Base-by-base conservation (phyloP, 2,797 vertebrate species). In the Bufotes viridis region DNA sequence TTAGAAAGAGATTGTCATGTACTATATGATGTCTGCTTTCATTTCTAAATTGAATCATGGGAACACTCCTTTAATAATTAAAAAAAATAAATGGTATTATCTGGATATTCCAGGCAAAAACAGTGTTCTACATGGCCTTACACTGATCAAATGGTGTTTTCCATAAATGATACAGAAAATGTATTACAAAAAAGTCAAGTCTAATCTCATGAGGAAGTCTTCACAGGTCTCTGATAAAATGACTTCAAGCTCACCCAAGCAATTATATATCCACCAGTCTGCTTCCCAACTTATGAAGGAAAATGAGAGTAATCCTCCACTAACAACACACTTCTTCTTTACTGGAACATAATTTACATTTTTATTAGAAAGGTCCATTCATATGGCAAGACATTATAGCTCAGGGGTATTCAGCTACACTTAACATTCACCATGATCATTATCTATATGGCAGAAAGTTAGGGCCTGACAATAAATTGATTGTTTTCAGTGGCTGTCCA, bases 311-410 rank as follows among this genome's bases (percentile, higher is more conserved):
- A 86, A 87, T 75, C 26, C 85, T 87, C 85, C 84, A 65, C 82
- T 89, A 89, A 89, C 72, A 74, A 61, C n/a, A 15, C 57, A 65
- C 15, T 75, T 86, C 78, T 74, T 76, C 79, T 87, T 87, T 80
- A 87, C 88, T 81, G 74, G 81, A 55, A 20, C 85, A 80, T 63
- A 72, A 89, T 89, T 89, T 89, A 42, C 85, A 89, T 89, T 87
- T 89, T 89, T 89, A 89, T 89, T 89, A 87, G 88, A 89, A 80
- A 79, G 79, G 88, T 80, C 85, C 88, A 89, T 89, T 89, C 88
- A 89, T 89, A 87, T 79, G 81, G 82, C 81, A 53, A n/a, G 69
- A 65, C 74, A 75, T 79, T 87, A 83, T 89, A 87, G 88, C 88
- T 89, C 81, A 87, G 88, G 88, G 88, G 88, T 89, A 87, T 89